Percentiles rank a stretch among this genome's conserved stretches.
Conservation (phyloP, 2,113 vertebrate species). For the Grammomys surdaster region DNA sequence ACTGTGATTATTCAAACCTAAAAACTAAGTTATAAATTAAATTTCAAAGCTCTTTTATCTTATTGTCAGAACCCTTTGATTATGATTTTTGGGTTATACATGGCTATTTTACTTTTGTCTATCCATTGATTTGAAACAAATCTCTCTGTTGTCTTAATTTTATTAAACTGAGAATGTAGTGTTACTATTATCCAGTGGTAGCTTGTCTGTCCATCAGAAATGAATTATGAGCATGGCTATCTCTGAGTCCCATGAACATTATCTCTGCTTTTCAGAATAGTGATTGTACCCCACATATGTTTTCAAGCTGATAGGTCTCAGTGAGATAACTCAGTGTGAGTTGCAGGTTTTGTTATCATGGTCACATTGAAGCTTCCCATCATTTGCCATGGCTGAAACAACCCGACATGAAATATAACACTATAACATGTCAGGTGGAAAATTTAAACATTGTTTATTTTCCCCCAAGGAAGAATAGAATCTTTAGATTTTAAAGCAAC, state of each 20-base stretch:
- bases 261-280: slow-evolving; percentile 79
- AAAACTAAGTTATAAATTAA: not conserved
- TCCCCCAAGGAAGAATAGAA: slow-evolving; percentile 54
- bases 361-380: slow-evolving; percentile 79
- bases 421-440: slow-evolving; percentile 81
- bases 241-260: slow-evolving; percentile 59
- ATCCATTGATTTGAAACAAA: slow-evolving; percentile 1
- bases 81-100: not conserved
- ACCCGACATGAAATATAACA: slow-evolving; percentile 83
- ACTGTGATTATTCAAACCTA: not conserved
- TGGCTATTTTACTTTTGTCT: slow-evolving; percentile 14
- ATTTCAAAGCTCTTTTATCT: not conserved
- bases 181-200: slow-evolving; percentile 8
- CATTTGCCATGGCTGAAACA: slow-evolving; percentile 83
- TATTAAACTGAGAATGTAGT: slow-evolving; percentile 34
- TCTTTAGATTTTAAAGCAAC: slow-evolving; percentile 75
- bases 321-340: slow-evolving; percentile 81
- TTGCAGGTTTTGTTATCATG: slow-evolving; percentile 69
- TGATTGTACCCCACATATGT: slow-evolving; percentile 59
- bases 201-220: slow-evolving; percentile 68
- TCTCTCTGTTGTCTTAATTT: slow-evolving; percentile 61
- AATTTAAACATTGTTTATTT: slow-evolving; percentile 84
- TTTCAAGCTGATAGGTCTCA: slow-evolving; percentile 73
- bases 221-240: slow-evolving; percentile 72
- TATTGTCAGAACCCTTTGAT: slow-evolving; percentile 20